Percentiles rank a stretch among this genome's conserved stretches.
phyloP scores from a whole-genome alignment of 2,113 vertebrate species.

The Semnornis frantzii region DNA sequence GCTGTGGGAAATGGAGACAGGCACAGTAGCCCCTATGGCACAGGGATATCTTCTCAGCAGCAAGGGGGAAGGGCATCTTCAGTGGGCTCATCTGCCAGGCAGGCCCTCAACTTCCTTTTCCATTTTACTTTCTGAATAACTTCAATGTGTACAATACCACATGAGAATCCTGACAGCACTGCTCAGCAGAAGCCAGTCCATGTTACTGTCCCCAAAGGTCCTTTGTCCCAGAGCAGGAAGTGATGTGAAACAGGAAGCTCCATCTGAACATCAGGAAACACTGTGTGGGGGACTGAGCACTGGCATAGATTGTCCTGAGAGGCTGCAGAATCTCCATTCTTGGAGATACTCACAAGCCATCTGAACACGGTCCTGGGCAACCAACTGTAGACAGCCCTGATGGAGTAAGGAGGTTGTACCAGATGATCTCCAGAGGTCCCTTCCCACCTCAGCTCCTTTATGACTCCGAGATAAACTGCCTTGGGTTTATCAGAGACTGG shows the following conservation, averaged over 20 bases:
- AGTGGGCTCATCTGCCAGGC: not conserved
- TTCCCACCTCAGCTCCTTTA: not conserved
- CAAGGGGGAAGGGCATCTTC: not conserved
- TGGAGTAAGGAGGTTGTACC: not conserved
- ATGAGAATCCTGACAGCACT: not conserved
- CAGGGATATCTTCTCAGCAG: not conserved
- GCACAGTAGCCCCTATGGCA: not conserved
- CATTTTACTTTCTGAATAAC: not conserved
- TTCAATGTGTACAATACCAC: fast-evolving
- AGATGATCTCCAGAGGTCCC: not conserved
- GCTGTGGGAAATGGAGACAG: not conserved
- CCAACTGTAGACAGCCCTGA: not conserved
- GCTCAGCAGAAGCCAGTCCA: not conserved
- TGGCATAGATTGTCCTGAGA: not conserved
- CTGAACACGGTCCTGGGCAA: not conserved
- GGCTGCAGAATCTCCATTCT: not conserved
- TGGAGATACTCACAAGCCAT: not conserved
- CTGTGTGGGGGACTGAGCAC: not conserved
- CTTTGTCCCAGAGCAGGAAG: not conserved
- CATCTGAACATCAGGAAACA: not conserved
- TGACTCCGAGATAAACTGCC: not conserved
- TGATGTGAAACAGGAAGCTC: not conserved
- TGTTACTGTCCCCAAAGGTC: not conserved
- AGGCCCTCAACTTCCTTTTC: not conserved
- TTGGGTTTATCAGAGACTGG: not conserved